Base-by-base conservation (phyloP, 2,888 invertebrate genomes). In the Melieria crassipennis region DNA sequence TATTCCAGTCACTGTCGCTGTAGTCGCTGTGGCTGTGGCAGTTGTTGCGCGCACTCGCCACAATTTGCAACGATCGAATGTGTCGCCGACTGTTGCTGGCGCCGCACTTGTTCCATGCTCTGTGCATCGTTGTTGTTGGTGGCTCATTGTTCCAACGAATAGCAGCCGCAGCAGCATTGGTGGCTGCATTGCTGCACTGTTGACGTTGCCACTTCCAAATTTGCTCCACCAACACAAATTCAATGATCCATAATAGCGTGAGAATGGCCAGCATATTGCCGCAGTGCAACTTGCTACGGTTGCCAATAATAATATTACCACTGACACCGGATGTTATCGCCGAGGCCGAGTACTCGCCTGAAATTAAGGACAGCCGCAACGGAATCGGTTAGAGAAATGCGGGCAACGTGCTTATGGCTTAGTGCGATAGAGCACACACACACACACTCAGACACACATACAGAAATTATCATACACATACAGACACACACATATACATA, bases 341-440 rank as follows among this genome's bases (percentile, higher is more conserved):
- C 62, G 87, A 87, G 62, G 87, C 87, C 47, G 87, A 87, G 73
- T 86, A 87, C 80, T 87, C 87, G 77, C 85, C 86, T 86, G 79
- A 58, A 74, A 67, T 71, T 42, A 55, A 47, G 13, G 11, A 10
- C 3, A 47, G 4, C 11, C 48, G 30, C 30, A 30, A 30, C 30
- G 30, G 30, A 30, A 30, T 30, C 30, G 30, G 30, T 30, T 30
- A 30, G 30, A 30, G 30, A 30, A 30, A 30, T 30, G 30, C 30
- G 30, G 30, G 30, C 30, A 30, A 30, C 30, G 30, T 30, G 30
- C 30, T 30, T 30, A 30, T 30, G 30, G 30, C 30, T 3, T 30
- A 0, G 30, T 30, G 30, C 30, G 30, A 30, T 30, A 30, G 30
- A 30, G 3, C 30, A 30, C 30, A 30, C 30, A 30, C 16, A 16